A percentile compares a stretch with the other conserved stretches of the same genome.
These are phyloP conservation scores for Chlamydotis undulata DNA, from an alignment of 2,113 vertebrate genomes.

Conservation along the genomic window DNA sequence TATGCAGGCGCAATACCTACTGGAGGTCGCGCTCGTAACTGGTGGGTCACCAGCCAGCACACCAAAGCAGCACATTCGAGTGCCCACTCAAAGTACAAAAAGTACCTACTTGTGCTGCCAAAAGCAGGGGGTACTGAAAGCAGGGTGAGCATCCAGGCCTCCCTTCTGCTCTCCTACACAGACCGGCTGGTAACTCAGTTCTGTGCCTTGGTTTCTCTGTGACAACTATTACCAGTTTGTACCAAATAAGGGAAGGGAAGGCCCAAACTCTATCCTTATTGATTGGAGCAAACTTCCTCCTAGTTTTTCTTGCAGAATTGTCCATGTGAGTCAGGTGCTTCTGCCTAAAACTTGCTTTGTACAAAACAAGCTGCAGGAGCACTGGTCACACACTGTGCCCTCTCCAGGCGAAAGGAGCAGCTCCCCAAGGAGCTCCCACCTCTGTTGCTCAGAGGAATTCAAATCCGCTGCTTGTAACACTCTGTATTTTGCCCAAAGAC, in stretches of 20 bases:
- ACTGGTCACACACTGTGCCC: not conserved
- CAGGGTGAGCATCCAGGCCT: not conserved
- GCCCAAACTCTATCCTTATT: not conserved
- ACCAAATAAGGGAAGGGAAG: not conserved
- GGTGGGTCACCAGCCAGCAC: not conserved
- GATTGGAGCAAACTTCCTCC: not conserved
- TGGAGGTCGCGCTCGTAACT: not conserved
- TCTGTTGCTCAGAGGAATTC: not conserved
- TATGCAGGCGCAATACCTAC: not conserved
- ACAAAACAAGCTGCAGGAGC: not conserved
- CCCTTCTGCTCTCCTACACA: not conserved
- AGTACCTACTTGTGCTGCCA: not conserved
- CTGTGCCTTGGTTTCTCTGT: not conserved
- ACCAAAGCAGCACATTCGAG: accelerated
- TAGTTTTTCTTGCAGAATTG: not conserved
- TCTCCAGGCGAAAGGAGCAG: not conserved
- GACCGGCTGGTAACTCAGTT: not conserved
- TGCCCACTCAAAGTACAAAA: not conserved
- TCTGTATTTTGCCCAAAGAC: not conserved
- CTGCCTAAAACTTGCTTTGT: not conserved
- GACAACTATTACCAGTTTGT: not conserved
- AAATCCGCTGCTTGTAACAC: not conserved
- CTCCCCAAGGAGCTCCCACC: not conserved
- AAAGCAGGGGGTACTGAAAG: not conserved
- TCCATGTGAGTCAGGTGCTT: not conserved